A percentile compares a stretch with the other conserved stretches of the same genome.
phyloP scores from a whole-genome alignment of 2,113 vertebrate species.

The Odontesthes bonariensis region DNA sequence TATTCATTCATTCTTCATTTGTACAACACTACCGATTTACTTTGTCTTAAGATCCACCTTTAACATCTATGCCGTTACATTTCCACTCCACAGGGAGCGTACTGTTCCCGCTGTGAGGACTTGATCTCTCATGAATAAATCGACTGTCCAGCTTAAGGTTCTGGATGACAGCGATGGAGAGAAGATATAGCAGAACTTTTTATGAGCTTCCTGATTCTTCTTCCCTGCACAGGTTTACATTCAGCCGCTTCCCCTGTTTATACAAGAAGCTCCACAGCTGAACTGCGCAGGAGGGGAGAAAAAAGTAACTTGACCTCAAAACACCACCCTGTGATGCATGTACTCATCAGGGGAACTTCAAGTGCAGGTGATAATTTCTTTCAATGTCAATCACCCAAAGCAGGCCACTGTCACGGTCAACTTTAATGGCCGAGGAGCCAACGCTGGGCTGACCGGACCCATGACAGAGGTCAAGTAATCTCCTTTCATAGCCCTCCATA shows the following conservation, averaged over 20 bases:
- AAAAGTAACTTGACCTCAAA: conserved; percentile 37
- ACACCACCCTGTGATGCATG: conserved; percentile 38
- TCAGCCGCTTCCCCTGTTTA: conserved; percentile 63
- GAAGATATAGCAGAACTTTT: neutral
- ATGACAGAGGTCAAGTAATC: conserved; percentile 54
- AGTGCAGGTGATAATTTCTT: conserved; percentile 36
- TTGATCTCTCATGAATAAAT: conserved; percentile 31
- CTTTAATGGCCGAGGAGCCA: conserved; percentile 27
- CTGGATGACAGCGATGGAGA: neutral
- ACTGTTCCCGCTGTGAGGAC: conserved; percentile 31
- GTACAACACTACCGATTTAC: too few relatives aligned
- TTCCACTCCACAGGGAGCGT: conserved; percentile 11
- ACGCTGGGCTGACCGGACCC: conserved; percentile 35
- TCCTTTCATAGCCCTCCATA: conserved; percentile 48
- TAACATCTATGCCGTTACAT: neutral
- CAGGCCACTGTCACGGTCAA: neutral
- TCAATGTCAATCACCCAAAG: conserved; percentile 37
- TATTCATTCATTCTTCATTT: conserved; percentile 6
- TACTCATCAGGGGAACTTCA: conserved; percentile 17
- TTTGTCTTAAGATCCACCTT: neutral
- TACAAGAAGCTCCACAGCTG: conserved; percentile 37
- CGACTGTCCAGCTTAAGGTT: neutral
- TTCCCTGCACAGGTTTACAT: conserved; percentile 51
- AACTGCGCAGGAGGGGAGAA: neutral
- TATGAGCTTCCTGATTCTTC: conserved; percentile 23